These are phyloP conservation scores for Zaprionus africanus DNA, from an alignment of 1,140 invertebrate genomes.

Conservation along the genomic window DNA sequence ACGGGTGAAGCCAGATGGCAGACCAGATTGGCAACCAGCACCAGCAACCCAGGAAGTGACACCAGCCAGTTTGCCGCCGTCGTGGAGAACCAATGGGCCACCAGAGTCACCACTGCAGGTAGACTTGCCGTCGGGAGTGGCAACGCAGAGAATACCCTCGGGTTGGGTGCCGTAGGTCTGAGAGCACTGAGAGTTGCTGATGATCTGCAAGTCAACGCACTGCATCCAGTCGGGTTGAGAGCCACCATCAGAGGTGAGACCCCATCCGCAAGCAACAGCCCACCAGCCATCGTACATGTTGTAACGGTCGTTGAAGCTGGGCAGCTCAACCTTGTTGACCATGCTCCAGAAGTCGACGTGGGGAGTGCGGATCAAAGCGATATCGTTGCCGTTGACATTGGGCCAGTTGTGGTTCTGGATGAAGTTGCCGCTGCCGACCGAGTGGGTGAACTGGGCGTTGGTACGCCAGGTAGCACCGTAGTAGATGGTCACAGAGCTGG, in stretches of 20 bases:
- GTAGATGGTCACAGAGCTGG: slow-evolving; percentile 46
- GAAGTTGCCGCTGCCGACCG: slow-evolving; percentile 41
- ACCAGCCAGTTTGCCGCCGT: slow-evolving; percentile 84
- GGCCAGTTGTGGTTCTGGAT: slow-evolving; percentile 44
- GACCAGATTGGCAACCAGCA: slow-evolving; percentile 85
- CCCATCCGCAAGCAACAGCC: slow-evolving; percentile 55
- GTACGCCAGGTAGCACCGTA: slow-evolving; percentile 57
- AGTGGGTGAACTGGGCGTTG: slow-evolving; percentile 36
- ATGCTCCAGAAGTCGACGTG: slow-evolving; percentile 37
- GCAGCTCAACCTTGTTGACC: slow-evolving; percentile 45
- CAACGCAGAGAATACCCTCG: slow-evolving; percentile 44
- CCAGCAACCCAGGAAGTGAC: slow-evolving; percentile 82
- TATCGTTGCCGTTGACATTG: slow-evolving; percentile 46
- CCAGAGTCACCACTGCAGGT: slow-evolving; percentile 85
- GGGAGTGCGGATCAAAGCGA: slow-evolving; percentile 38
- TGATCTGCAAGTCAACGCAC: slow-evolving; percentile 58
- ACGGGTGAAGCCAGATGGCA: slow-evolving; percentile 86
- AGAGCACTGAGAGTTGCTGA: slow-evolving; percentile 39
- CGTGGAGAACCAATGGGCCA: slow-evolving; percentile 85
- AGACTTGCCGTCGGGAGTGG: slow-evolving; percentile 46
- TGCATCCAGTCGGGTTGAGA: slow-evolving; percentile 46
- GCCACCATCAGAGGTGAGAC: slow-evolving; percentile 35
- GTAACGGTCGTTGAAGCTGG: slow-evolving; percentile 35
- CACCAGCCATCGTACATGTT: slow-evolving; percentile 26
- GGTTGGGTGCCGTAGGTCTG: slow-evolving; percentile 56